Evolutionary conservation across 2,113 vertebrate species (phyloP).

Genomic region (Hiodon alosoides): DNA sequence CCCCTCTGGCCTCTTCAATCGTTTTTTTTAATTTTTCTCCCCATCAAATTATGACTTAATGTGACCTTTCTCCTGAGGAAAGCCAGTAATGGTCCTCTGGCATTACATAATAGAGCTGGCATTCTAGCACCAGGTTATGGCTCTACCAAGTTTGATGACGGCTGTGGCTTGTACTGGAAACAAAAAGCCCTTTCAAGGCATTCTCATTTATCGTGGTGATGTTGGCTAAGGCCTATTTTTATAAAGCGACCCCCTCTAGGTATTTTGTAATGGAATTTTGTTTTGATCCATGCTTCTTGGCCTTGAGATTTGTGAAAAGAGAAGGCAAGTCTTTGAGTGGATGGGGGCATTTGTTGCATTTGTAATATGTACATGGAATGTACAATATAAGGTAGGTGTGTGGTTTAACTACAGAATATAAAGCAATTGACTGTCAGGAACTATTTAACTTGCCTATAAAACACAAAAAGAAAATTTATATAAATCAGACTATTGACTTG

Average conservation of each 20-base stretch:
- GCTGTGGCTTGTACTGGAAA: conserved; percentile 5
- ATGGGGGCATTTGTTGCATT: background rate
- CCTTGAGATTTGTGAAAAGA: too few relatives aligned
- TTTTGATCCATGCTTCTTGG: background rate
- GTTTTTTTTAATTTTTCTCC: background rate
- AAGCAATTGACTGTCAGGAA: background rate
- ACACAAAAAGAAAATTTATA: background rate
- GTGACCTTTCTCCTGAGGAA: background rate
- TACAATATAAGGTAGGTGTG: background rate
- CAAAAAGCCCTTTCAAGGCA: conserved; percentile 33
- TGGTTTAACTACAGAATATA: background rate
- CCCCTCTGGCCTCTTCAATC: too few relatives aligned
- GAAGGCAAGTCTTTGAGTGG: background rate
- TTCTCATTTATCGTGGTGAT: background rate
- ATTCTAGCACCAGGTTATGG: background rate
- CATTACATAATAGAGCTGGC: conserved; percentile 12
- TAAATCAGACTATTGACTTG: background rate
- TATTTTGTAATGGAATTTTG: background rate
- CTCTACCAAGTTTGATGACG: conserved; percentile 13
- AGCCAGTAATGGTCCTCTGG: background rate
- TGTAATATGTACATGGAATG: too few relatives aligned
- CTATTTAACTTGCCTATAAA: background rate
- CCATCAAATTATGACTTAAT: conserved; percentile 16
- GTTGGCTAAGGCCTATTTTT: background rate
- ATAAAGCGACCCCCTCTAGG: background rate